phyloP scores from a whole-genome alignment of 2,797 vertebrate species.

The Pyrocephalus nanus region DNA sequence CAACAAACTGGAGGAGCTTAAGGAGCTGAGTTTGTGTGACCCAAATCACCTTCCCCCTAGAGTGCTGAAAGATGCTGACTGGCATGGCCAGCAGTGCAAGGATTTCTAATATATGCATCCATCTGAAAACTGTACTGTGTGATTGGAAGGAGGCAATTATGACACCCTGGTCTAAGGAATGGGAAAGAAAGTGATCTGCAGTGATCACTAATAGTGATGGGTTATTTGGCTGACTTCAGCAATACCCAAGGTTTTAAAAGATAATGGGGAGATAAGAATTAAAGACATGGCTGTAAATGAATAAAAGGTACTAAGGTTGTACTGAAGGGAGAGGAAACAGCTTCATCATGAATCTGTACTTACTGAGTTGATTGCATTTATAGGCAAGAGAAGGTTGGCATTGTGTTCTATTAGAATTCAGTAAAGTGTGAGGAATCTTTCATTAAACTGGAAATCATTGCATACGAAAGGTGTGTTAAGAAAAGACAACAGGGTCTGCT shows the following conservation, averaged over 20 bases:
- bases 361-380: background rate
- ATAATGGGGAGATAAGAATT: background rate
- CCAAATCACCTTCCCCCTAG: background rate
- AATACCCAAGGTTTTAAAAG: background rate
- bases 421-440: no score
- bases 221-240: slow-evolving; percentile 19
- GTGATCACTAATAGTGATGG: background rate
- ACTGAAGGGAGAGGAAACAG: background rate
- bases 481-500: no score
- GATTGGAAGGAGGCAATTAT: background rate
- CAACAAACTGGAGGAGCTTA: background rate
- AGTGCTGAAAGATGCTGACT: background rate
- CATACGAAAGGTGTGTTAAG: no score
- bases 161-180: background rate
- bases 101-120: background rate
- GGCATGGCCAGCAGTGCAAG: background rate
- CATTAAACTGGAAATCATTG: no score
- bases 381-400: background rate
- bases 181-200: background rate
- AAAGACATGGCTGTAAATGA: background rate
- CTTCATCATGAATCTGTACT: background rate
- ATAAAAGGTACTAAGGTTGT: background rate
- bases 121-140: background rate
- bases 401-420: background rate
- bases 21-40: background rate